These are phyloP conservation scores for Eupeodes corollae DNA, from an alignment of 1,140 invertebrate species.

Conservation along the genomic window DNA sequence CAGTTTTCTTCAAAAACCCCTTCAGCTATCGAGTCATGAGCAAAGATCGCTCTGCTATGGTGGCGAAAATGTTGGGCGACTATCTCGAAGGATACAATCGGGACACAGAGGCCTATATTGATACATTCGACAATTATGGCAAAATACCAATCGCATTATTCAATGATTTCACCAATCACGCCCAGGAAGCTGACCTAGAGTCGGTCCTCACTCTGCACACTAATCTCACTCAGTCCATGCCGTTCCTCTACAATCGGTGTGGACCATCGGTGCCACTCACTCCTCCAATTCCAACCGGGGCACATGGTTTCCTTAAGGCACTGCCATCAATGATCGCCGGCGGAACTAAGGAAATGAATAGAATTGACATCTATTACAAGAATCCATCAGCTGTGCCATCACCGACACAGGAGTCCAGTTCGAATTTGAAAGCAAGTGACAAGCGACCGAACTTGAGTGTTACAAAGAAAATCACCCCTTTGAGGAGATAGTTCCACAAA, in stretches of 20 bases:
- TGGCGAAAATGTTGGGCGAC: slow-evolving; percentile 84
- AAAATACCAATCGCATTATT: slow-evolving; percentile 48
- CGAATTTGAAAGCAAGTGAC: neutral
- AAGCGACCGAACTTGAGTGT: too few species aligned
- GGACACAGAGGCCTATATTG: slow-evolving; percentile 65
- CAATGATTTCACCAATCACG: slow-evolving; percentile 44
- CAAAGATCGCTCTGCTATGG: slow-evolving; percentile 74
- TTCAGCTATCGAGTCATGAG: slow-evolving; percentile 44
- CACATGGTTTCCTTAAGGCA: slow-evolving; percentile 33
- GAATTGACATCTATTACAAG: slow-evolving; percentile 5
- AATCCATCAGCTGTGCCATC: neutral
- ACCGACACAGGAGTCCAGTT: neutral
- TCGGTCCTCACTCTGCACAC: slow-evolving; percentile 30
- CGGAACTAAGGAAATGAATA: slow-evolving; percentile 3
- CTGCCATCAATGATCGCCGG: slow-evolving; percentile 27
- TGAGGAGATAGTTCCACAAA: too few species aligned
- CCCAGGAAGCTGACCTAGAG: slow-evolving; percentile 32
- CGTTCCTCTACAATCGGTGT: slow-evolving; percentile 32
- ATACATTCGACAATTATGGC: slow-evolving; percentile 50
- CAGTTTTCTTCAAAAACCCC: slow-evolving; percentile 46
- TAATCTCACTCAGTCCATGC: slow-evolving; percentile 33
- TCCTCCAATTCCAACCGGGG: slow-evolving; percentile 33
- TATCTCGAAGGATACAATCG: slow-evolving; percentile 81
- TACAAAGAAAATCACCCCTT: too few species aligned
- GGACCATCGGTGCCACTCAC: slow-evolving; percentile 26